Evolutionary conservation across 2,113 vertebrate species (phyloP).

Genomic region (Actinemys pallida): DNA sequence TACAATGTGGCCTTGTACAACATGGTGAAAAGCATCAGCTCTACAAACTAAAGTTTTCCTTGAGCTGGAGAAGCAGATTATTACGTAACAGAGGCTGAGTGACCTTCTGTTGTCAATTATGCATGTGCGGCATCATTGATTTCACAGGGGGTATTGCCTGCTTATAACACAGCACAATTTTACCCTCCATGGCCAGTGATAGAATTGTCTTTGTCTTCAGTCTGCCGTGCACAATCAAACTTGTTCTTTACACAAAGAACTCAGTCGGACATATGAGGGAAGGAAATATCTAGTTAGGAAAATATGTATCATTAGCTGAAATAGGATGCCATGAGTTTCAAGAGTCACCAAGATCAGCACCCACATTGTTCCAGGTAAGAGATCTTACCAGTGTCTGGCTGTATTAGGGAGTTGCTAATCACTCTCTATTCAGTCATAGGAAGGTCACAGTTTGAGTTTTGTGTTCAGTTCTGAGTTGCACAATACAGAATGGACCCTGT

Average conservation of each 20-base stretch:
- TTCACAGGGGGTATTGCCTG: not conserved
- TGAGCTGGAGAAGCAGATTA: not conserved
- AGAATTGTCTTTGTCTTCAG: not conserved
- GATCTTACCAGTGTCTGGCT: not conserved
- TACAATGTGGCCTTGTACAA: not conserved
- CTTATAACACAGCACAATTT: not conserved
- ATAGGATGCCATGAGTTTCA: accelerated
- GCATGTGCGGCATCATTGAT: not conserved
- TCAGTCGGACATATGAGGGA: not conserved
- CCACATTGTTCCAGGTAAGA: not conserved
- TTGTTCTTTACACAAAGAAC: not conserved
- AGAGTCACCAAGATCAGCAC: not conserved
- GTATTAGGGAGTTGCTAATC: not conserved
- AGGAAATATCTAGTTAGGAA: not conserved
- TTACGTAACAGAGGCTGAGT: accelerated
- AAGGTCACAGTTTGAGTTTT: not conserved
- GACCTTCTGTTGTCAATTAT: not conserved
- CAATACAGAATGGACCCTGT: accelerated
- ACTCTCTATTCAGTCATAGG: not conserved
- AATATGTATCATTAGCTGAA: not conserved
- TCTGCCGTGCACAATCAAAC: not conserved
- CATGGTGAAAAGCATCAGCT: not conserved
- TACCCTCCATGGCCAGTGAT: not conserved
- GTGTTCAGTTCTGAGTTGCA: not conserved
- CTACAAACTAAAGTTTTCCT: not conserved